Conservation (phyloP, 2,888 invertebrate species). For the Heteromyza rotundicornis region DNA sequence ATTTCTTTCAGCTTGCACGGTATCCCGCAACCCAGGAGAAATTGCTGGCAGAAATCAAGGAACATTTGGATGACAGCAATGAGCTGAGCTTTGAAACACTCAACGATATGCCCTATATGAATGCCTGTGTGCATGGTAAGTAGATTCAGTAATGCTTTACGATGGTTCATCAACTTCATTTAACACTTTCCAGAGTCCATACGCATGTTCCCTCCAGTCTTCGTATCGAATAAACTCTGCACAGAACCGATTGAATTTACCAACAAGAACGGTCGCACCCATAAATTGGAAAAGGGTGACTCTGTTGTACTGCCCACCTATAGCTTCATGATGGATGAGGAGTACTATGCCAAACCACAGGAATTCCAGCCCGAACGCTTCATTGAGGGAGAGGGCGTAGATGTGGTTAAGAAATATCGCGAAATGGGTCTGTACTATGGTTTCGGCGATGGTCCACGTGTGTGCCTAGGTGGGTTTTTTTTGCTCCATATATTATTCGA, state of each 20-base stretch:
- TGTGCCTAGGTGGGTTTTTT: slow-evolving; percentile 48
- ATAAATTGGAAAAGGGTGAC: slow-evolving; percentile 41
- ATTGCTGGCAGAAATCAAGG: slow-evolving; percentile 46
- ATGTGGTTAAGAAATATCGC: slow-evolving; percentile 46
- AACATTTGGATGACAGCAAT: slow-evolving; percentile 30
- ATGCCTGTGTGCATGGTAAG: slow-evolving; percentile 57
- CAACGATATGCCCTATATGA: slow-evolving; percentile 50
- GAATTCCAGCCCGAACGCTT: slow-evolving; percentile 56
- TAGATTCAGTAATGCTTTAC: neutral
- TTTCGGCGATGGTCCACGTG: slow-evolving; percentile 58
- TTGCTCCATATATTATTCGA: neutral
- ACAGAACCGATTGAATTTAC: slow-evolving; percentile 43
- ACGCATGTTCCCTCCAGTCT: slow-evolving; percentile 48
- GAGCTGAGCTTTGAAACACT: slow-evolving; percentile 50
- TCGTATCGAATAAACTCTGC: slow-evolving; percentile 45
- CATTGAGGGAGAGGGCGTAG: slow-evolving; percentile 43
- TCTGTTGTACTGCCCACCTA: slow-evolving; percentile 45
- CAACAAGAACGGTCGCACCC: slow-evolving; percentile 44
- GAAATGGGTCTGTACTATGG: slow-evolving; percentile 51
- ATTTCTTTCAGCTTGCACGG: slow-evolving; percentile 39
- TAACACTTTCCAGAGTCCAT: slow-evolving; percentile 43
- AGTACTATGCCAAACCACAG: slow-evolving; percentile 45
- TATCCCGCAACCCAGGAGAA: slow-evolving; percentile 43
- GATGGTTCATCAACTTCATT: neutral
- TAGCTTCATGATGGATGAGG: slow-evolving; percentile 46